These are phyloP conservation scores for Petrophora chlorosata DNA, from an alignment of 2,888 invertebrate species.

Conservation along the genomic window DNA sequence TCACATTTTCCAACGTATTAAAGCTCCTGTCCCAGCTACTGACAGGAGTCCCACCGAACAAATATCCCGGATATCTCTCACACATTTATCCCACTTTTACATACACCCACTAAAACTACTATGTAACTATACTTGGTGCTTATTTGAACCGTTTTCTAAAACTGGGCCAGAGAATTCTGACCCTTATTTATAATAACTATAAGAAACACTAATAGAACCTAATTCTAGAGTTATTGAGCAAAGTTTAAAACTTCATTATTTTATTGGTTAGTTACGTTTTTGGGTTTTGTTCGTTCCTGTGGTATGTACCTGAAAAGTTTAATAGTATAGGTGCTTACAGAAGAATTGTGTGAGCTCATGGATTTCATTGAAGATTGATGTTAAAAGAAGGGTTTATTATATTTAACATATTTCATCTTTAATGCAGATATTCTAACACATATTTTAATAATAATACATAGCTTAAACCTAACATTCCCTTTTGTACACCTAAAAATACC, in stretches of 20 bases:
- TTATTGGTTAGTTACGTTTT: constrained; percentile 22
- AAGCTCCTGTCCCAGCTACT: constrained; percentile 80
- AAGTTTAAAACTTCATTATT: constrained; percentile 49
- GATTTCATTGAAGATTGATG: background rate
- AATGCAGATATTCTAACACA: too few relatives aligned
- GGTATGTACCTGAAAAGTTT: constrained; percentile 27
- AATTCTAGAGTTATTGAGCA: constrained; percentile 45
- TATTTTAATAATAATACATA: too few relatives aligned
- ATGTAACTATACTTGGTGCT: constrained; percentile 13
- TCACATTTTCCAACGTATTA: constrained; percentile 76
- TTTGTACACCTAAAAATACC: too few relatives aligned
- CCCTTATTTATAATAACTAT: background rate
- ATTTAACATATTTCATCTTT: too few relatives aligned
- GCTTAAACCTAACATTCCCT: too few relatives aligned
- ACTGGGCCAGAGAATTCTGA: background rate
- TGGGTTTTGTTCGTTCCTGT: constrained; percentile 7
- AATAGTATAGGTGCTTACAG: constrained; percentile 8
- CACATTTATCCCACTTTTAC: constrained; percentile 58
- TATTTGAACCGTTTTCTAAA: background rate
- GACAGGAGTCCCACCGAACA: constrained; percentile 77
- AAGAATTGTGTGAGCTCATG: background rate
- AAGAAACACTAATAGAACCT: background rate
- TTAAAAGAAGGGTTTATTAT: too few relatives aligned
- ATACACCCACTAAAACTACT: constrained; percentile 18
- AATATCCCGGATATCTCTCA: constrained; percentile 74